phyloP scores from a whole-genome alignment of 2,888 invertebrate genomes.

The Eristalis arbustorum region DNA sequence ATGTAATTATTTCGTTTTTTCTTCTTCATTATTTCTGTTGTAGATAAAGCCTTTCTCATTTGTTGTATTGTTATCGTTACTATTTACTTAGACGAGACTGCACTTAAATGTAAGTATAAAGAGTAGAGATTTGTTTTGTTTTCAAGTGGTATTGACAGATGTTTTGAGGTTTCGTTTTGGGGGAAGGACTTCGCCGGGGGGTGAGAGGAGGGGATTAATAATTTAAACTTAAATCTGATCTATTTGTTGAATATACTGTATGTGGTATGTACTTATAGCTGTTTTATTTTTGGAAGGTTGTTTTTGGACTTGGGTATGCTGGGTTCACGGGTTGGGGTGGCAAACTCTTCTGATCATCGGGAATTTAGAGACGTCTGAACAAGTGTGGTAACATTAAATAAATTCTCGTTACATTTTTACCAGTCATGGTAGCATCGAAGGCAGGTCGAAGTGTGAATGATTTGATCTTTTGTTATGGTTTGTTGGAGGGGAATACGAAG shows the following conservation, averaged over 20 bases:
- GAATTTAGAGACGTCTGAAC: no score
- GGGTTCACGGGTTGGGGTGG: background rate
- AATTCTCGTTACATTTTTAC: no score
- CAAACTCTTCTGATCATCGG: background rate
- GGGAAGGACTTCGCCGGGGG: background rate
- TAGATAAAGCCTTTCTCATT: constrained; percentile 43
- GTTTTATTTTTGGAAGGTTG: background rate
- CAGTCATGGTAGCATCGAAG: no score
- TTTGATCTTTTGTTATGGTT: no score
- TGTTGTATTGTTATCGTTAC: constrained; percentile 16
- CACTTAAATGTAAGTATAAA: background rate
- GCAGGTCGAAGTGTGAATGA: no score
- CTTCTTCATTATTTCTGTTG: background rate
- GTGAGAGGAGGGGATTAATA: constrained; percentile 13
- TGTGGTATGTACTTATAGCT: background rate
- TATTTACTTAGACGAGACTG: background rate
- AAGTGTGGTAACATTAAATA: no score
- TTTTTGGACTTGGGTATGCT: background rate
- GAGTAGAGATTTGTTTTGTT: background rate
- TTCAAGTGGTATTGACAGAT: background rate
- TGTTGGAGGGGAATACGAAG: no score
- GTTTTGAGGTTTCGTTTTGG: background rate
- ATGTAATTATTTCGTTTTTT: background rate
- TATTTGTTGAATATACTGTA: no score
- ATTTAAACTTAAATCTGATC: constrained; percentile 50